Evolutionary conservation across 2,797 vertebrate species (phyloP).

Genomic region (Ciconia nigra): DNA sequence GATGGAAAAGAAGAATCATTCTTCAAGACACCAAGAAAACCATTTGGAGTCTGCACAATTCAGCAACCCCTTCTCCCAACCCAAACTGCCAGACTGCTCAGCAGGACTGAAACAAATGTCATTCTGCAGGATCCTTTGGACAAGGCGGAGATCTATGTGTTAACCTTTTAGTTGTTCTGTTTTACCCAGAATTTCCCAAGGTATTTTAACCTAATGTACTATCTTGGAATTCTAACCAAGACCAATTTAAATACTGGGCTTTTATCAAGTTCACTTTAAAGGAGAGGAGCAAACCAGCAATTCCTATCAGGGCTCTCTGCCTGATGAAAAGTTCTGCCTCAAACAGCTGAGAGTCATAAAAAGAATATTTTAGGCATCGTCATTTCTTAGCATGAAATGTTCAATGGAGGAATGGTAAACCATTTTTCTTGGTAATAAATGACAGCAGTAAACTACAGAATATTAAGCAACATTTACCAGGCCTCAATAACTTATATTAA

Average conservation of each 20-base stretch:
- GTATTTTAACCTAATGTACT: neutral
- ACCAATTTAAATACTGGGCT: neutral
- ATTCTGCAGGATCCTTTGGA: neutral
- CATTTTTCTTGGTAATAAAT: neutral
- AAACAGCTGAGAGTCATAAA: neutral
- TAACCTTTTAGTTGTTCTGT: neutral
- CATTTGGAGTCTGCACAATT: neutral
- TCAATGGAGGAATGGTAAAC: neutral
- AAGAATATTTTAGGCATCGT: neutral
- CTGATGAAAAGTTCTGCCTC: neutral
- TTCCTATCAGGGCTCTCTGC: neutral
- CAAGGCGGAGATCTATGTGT: neutral
- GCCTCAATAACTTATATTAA: neutral
- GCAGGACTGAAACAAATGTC: neutral
- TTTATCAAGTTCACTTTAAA: neutral
- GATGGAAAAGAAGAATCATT: neutral
- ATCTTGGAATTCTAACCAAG: neutral
- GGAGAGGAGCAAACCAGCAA: neutral
- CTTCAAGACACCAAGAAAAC: neutral
- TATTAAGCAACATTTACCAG: neutral
- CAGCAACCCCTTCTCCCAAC: neutral
- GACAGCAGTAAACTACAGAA: neutral
- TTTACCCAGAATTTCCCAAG: neutral
- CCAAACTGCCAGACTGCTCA: neutral
- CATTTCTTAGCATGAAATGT: neutral